Base-by-base conservation (phyloP, 2,113 vertebrate species). In the Micronycteris hirsuta region DNA sequence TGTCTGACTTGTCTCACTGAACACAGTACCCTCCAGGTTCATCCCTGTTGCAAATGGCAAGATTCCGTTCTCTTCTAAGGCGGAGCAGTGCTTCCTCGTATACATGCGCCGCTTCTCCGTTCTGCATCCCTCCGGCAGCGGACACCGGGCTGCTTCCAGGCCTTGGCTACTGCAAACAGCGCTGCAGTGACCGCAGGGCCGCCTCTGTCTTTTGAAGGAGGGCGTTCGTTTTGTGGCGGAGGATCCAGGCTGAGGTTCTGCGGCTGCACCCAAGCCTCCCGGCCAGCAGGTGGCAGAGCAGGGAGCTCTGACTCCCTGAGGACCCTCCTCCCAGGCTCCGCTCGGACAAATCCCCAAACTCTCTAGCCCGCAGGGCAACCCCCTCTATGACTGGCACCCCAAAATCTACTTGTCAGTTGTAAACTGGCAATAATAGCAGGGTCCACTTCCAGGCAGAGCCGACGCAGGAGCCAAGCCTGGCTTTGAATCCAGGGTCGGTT, bases 261-360 rank as follows among this genome's bases (percentile, higher is more conserved):
- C 10, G 26, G 36, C 6, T 54, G 41, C 52, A 61, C 26, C 38
- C 20, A 71, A 93, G 67, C 12, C 47, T 36, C 43, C 52, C 3
- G 10, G 78, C 85, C 91, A 56, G n/a, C 67, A 93, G 95, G 76
- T 49, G 91, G 45, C 73, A 93, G 61, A 78, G 68, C 81, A 63
- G 49, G 61, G 8, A 61, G 31, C n/a, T 17, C 85, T 28, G n/a
- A 33, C 1, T 83, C 45, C 33, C 7, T 33, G 7, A 77, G 43
- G 58, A 22, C 0, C 0, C n/a, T n/a, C 2, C 0, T 63, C 9
- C n/a, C 1, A 0, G 33, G 4, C 13, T 76, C 67, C 22, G 7
- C 11, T 88, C 28, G 31, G 47, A 22, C 1, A 11, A 58, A 94
- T 89, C 28, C 54, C 19, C 36, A 38, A 4, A 6, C 45, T 54